Evolutionary conservation across 2,113 vertebrate species (phyloP).

Genomic region (Xenopus tropicalis): UCB_Xtro_10.0 CM004443.2:120665501-120666000

Average conservation of each 20-base stretch:
- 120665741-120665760: background rate
- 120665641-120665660: background rate
- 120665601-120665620: background rate
- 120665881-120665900: slow-evolving; percentile 57
- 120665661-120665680: background rate
- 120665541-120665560: background rate
- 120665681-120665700: background rate
- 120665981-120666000: slow-evolving; percentile 59
- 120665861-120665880: slow-evolving; percentile 49
- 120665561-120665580: background rate
- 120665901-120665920: slow-evolving; percentile 55
- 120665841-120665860: slow-evolving; percentile 51
- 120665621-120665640: background rate
- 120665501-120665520: no score
- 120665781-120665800: background rate
- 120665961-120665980: slow-evolving; percentile 57
- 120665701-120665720: background rate
- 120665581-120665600: background rate
- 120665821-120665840: slow-evolving; percentile 31
- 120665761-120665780: background rate
- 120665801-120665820: background rate
- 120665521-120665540: background rate
- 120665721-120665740: background rate
- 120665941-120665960: slow-evolving; percentile 55
- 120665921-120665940: slow-evolving; percentile 51